Base-by-base conservation (phyloP, 2,888 invertebrate genomes). In the Drosophila yooni region DNA sequence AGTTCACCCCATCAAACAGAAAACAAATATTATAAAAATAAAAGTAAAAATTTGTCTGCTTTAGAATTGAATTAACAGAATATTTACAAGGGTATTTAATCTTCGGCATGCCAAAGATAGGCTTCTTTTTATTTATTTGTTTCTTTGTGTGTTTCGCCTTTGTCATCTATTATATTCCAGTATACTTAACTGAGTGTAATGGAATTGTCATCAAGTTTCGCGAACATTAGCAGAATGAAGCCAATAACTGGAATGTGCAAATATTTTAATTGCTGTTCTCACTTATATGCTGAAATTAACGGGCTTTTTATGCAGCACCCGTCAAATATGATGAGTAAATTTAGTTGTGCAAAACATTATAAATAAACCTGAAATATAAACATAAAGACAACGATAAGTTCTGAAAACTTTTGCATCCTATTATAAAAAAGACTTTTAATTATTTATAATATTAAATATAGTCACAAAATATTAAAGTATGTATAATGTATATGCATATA, bases 241-340 rank as follows among this genome's bases (percentile, higher is more conserved):
- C 40, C 8, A 21, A 48, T 34, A 51, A 25, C 29, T 57, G 18
- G 56, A 60, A 59, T 79, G 79, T 69, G 84, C 46, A 69, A 84
- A 79, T 79, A 82, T 82, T 79, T 83, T 79, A 64, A 88, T 88
- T 79, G 40, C 48, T 38, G 8, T 34, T 52, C 29, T 63, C 70
- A 71, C 85, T 65, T 74, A 84, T 84, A 82, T 68, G 88, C n/a
- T 48, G 48, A 60, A 61, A 63, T 71, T 76, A 76, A 83, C 70
- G 65, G 43, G 57, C 48, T 18, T 67, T 70, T 81, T 71, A 78
- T 78, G 51, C 70, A 66, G 10, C 36, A 40, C 4, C n/a, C 25
- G 53, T 58, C 31, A 43, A 51, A 50, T 38, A 33, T 29, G 31
- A 70, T 46, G 50, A 15, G 33, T 43, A 43, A 6, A 11, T 21